phyloP scores from a whole-genome alignment of 1,140 invertebrate species.

The Globodera ellingtonae region DNA sequence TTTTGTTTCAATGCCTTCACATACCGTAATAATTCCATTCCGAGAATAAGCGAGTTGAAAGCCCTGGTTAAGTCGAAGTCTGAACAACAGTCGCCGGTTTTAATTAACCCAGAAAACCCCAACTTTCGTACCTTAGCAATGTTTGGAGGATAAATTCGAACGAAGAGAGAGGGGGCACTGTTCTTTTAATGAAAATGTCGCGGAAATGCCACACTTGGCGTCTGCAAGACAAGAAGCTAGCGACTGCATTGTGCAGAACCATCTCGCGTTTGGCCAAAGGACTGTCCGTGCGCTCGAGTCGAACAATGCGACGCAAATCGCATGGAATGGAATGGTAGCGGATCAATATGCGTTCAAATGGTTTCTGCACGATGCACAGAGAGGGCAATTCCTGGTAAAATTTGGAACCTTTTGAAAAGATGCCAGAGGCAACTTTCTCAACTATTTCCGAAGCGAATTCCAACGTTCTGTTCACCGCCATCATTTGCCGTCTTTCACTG shows the following conservation, averaged over 20 bases:
- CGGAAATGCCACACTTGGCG: slow-evolving; percentile 40
- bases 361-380: slow-evolving; percentile 25
- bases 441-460: too few relatives aligned
- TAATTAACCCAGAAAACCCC: background rate
- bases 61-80: slow-evolving; percentile 44
- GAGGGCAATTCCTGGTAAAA: background rate
- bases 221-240: slow-evolving; percentile 44
- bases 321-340: slow-evolving; percentile 40
- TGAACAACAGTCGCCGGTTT: slow-evolving; percentile 6
- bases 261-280: slow-evolving; percentile 45
- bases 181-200: slow-evolving; percentile 32
- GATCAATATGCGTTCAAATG: slow-evolving; percentile 46
- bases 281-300: slow-evolving; percentile 39
- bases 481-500: too few relatives aligned
- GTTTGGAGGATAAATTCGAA: slow-evolving; percentile 48
- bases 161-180: slow-evolving; percentile 21
- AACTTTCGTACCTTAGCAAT: slow-evolving; percentile 31
- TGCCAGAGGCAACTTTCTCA: too few relatives aligned
- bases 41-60: slow-evolving; percentile 45
- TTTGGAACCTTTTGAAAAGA: too few relatives aligned
- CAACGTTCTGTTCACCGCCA: too few relatives aligned
- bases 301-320: slow-evolving; percentile 34
- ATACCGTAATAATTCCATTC: slow-evolving; percentile 45
- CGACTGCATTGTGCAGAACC: slow-evolving; percentile 47
- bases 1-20: background rate